phyloP scores from a whole-genome alignment of 2,888 invertebrate genomes.

The Encarsia formosa region DNA sequence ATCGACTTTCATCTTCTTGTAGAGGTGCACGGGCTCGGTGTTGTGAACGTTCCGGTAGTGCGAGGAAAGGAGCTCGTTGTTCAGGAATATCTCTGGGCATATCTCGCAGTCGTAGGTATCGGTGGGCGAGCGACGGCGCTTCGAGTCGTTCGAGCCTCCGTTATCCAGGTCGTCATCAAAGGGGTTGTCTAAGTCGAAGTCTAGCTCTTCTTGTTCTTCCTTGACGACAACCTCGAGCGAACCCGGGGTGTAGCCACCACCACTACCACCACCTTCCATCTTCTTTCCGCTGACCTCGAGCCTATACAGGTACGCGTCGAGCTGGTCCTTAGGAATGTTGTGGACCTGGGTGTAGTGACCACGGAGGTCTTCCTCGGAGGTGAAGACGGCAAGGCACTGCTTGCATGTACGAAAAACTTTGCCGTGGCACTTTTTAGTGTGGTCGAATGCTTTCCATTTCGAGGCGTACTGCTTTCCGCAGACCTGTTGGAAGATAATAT shows the following conservation, averaged over 20 bases:
- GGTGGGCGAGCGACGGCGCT: conserved; percentile 36
- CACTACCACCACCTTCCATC: too few relatives aligned
- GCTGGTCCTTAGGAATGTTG: conserved; percentile 46
- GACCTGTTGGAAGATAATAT: conserved; percentile 39
- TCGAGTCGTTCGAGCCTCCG: conserved; percentile 34
- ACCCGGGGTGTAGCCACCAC: conserved; percentile 33
- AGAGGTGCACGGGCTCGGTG: conserved; percentile 41
- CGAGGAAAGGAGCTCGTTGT: conserved; percentile 40
- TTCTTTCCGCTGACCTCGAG: conserved; percentile 35
- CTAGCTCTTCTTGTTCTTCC: conserved; percentile 46
- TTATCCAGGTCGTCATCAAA: conserved; percentile 35
- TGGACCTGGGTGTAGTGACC: conserved; percentile 53
- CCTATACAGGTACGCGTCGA: conserved; percentile 43
- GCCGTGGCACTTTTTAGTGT: conserved; percentile 59
- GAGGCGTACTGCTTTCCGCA: conserved; percentile 61
- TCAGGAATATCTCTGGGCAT: conserved; percentile 47
- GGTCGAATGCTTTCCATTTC: conserved; percentile 60
- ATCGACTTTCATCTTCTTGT: conserved; percentile 30
- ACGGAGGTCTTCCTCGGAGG: conserved; percentile 53
- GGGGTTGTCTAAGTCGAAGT: conserved; percentile 37
- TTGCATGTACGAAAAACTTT: conserved; percentile 58
- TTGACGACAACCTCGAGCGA: conserved; percentile 39
- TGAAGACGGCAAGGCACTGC: conserved; percentile 59
- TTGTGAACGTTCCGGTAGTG: conserved; percentile 48
- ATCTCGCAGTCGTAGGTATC: conserved; percentile 47